Percentiles rank a stretch among this genome's conserved stretches.
Conservation (phyloP, 2,113 vertebrate genomes). For the Cinclus cinclus region DNA sequence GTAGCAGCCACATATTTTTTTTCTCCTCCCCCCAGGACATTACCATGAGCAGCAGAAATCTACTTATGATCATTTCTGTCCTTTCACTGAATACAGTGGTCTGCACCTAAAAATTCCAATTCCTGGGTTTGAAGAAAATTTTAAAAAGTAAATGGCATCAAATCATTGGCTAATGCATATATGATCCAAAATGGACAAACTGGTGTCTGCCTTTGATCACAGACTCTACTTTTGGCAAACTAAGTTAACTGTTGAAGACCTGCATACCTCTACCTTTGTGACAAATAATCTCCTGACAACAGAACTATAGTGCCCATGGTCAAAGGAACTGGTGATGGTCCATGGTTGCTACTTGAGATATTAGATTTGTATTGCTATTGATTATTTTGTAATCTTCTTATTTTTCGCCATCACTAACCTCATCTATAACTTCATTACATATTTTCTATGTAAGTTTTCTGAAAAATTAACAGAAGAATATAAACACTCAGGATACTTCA, state of each 20-base stretch:
- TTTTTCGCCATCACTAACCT: not conserved
- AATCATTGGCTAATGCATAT: not conserved
- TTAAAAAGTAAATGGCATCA: not conserved
- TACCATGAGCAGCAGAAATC: not conserved
- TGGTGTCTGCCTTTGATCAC: not conserved
- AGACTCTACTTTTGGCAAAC: not conserved
- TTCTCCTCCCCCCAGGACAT: not conserved
- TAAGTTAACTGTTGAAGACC: not conserved
- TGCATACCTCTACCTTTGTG: not conserved
- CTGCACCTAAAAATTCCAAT: not conserved
- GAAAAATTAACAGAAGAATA: not conserved
- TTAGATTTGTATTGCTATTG: not conserved
- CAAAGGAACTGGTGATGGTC: not conserved
- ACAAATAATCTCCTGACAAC: not conserved
- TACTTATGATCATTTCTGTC: not conserved
- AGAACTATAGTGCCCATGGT: not conserved
- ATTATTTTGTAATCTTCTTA: not conserved
- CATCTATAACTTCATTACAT: not conserved
- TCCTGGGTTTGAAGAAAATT: not conserved
- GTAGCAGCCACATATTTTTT: not conserved
- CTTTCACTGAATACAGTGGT: not conserved
- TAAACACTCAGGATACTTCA: not conserved
- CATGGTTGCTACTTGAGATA: not conserved
- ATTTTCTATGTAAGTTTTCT: not conserved
- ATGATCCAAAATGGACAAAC: not conserved